These are phyloP conservation scores for Podarcis cretensis DNA, from an alignment of 2,113 vertebrate species.

Conservation along the genomic window DNA sequence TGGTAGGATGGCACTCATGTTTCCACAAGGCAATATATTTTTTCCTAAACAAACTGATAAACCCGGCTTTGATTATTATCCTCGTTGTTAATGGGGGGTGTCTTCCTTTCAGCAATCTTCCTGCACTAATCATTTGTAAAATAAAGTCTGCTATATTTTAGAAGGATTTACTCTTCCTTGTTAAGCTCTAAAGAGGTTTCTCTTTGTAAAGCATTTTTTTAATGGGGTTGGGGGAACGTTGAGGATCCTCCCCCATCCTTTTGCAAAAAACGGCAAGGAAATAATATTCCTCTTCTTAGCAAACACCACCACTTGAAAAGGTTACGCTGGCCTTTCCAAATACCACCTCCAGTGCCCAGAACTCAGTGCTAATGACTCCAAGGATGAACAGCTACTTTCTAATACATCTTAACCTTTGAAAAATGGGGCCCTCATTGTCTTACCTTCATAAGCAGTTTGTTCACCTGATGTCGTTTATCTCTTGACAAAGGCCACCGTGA, in stretches of 20 bases:
- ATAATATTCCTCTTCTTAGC: constrained; percentile 80
- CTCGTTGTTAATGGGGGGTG: background rate
- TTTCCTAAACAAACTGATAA: background rate
- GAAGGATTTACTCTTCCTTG: background rate
- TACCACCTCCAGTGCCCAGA: constrained; percentile 76
- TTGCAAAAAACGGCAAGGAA: constrained; percentile 63
- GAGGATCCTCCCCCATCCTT: background rate
- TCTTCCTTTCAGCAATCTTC: background rate
- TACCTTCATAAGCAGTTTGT: constrained; percentile 85
- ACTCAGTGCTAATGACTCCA: constrained; percentile 77
- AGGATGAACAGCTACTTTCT: constrained; percentile 75
- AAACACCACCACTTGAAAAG: constrained; percentile 78
- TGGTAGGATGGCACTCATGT: background rate
- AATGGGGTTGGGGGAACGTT: background rate
- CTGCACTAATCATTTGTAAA: background rate
- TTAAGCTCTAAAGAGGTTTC: background rate
- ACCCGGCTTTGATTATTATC: background rate
- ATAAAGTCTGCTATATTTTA: background rate
- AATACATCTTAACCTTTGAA: constrained; percentile 84
- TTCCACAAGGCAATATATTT: background rate
- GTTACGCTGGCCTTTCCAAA: constrained; percentile 86
- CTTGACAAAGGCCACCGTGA: constrained; percentile 72
- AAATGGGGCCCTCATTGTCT: constrained; percentile 80
- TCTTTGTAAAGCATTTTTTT: background rate
- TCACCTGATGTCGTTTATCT: constrained; percentile 76